These are phyloP conservation scores for Ellobium chinense DNA, from an alignment of 2,888 invertebrate species.

Conservation along the genomic window DNA sequence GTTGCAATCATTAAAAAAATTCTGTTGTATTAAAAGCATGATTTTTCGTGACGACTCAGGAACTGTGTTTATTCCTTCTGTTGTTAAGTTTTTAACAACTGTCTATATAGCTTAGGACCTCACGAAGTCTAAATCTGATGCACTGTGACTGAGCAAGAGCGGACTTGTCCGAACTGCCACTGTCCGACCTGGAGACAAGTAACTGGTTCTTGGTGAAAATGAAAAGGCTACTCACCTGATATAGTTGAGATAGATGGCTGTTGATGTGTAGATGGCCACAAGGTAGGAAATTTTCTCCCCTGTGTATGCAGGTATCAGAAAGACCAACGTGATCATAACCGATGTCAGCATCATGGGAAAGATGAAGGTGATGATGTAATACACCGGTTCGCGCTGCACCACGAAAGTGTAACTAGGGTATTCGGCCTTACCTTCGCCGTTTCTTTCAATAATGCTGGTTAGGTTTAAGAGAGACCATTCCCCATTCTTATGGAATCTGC, in stretches of 20 bases:
- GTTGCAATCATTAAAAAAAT: no score
- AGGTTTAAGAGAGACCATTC: neutral
- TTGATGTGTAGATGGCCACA: constrained; percentile 10
- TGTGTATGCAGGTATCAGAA: neutral
- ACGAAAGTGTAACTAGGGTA: neutral
- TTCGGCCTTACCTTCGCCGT: neutral
- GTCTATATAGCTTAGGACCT: no score
- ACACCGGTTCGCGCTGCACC: neutral
- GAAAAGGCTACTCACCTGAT: neutral
- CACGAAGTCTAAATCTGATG: no score
- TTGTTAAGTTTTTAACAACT: no score
- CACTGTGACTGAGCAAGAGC: no score
- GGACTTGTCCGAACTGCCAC: no score
- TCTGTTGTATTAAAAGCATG: no score
- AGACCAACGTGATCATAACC: constrained; percentile 11
- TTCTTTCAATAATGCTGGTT: neutral
- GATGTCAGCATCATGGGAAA: constrained; percentile 8
- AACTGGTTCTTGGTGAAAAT: no score
- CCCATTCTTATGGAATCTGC: no score
- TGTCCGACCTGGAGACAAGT: no score
- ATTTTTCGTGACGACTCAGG: no score
- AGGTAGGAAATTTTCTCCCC: constrained; percentile 24
- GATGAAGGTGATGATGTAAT: constrained; percentile 19
- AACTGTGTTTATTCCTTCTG: no score
- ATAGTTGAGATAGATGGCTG: constrained; percentile 4